These are phyloP conservation scores for Laterallus jamaicensis DNA, from an alignment of 2,113 vertebrate species.

Conservation along the genomic window DNA sequence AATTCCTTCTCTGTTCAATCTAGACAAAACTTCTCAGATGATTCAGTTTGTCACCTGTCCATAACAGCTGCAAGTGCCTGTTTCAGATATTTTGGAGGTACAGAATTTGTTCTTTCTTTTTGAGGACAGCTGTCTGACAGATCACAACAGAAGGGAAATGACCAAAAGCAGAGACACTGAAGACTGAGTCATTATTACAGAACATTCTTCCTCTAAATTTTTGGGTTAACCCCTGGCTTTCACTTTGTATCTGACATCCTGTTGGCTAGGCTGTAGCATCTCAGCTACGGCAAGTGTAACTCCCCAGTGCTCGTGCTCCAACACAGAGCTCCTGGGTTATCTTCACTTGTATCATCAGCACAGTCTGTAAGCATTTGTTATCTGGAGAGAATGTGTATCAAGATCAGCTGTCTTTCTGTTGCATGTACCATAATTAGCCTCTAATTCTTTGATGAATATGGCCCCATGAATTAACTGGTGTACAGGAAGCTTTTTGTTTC, in stretches of 20 bases:
- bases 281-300: neutral
- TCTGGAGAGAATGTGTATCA: neutral
- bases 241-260: neutral
- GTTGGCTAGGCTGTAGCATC: accelerated
- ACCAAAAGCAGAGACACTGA: neutral
- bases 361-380: neutral
- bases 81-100: slow-evolving; percentile 25
- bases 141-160: neutral
- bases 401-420: neutral
- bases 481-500: neutral
- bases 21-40: neutral
- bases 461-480: neutral
- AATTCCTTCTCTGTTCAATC: neutral
- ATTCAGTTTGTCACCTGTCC: slow-evolving; percentile 23
- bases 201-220: neutral
- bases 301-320: neutral
- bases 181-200: neutral
- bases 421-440: neutral
- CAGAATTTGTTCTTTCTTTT: neutral
- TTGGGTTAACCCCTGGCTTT: neutral
- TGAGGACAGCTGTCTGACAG: slow-evolving; percentile 47
- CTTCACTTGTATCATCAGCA: neutral
- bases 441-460: neutral
- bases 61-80: slow-evolving; percentile 47
- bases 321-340: neutral